phyloP scores from a whole-genome alignment of 53 echinoderm and acorn worm genomes.

The Stichopus horrens region DNA sequence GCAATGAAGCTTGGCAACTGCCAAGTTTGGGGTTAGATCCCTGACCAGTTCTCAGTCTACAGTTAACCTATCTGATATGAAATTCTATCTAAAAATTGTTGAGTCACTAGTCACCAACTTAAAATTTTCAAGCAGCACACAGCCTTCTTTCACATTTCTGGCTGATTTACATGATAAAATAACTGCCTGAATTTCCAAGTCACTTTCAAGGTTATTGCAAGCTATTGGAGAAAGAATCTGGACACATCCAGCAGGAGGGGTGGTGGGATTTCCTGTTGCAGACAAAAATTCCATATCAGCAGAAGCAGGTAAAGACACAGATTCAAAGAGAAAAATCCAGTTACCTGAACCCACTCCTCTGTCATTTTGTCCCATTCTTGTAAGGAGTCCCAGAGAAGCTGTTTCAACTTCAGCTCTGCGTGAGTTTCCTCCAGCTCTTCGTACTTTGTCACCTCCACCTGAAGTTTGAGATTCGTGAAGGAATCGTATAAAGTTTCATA shows the following conservation, averaged over 20 bases:
- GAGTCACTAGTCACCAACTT: too few species aligned
- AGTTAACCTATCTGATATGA: too few species aligned
- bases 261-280: neutral
- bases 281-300: neutral
- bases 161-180: too few species aligned
- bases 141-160: too few species aligned
- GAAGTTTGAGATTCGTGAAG: neutral
- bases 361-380: conserved; percentile 91
- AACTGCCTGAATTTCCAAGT: neutral
- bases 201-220: neutral
- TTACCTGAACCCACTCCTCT: conserved; percentile 78
- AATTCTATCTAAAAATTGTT: too few species aligned
- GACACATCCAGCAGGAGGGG: neutral
- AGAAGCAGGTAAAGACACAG: too few species aligned
- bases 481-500: neutral
- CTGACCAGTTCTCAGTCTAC: too few species aligned
- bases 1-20: too few species aligned
- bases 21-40: too few species aligned
- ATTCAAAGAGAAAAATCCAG: neutral
- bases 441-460: conserved; percentile 97
- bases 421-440: conserved; percentile 98
- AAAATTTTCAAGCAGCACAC: too few species aligned
- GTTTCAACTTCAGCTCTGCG: conserved; percentile 94
- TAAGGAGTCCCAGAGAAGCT: conserved; percentile 94
- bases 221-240: neutral